Evolutionary conservation across 2,113 vertebrate species (phyloP), one percentile per base, ranked within the genome.

Genomic region (Pygoscelis antarcticus): DNA sequence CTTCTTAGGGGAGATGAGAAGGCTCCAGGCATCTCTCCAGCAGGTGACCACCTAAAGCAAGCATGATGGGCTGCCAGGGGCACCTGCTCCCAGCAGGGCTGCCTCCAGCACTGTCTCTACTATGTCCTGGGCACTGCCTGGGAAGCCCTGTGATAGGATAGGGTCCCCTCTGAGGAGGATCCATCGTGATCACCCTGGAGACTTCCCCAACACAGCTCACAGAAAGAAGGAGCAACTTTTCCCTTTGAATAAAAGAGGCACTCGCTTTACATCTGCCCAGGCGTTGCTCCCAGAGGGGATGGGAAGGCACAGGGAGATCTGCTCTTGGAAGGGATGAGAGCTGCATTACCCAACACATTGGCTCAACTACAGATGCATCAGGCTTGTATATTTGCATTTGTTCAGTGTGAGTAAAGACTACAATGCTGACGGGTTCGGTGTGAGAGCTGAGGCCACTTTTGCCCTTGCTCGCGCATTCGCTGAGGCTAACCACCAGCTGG

Each of bases 151-250:
- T 1, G 8, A 0, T 13, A n/a, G 25, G 27, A 57, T 8, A 74
- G 20, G 12, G 1, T 75, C 22, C 16, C 9, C 16, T 64, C 40
- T 77, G 52, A 49, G 46, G 18, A 81, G 10, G 36, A 34, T 54
- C 19, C 11, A 17, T n/a, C 1, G 0, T 29, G 17, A n/a, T 26
- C 0, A 0, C 46, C 10, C 61, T 30, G 32, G 52, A 76, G 44
- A 60, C 21, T 88, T 46, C 17, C 47, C 16, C 44, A 70, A 36
- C 18, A 29, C 1, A 3, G 13, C 23, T 83, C 32, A 36, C 9
- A 52, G 57, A 34, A 57, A 68, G 49, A 66, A 84, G 19, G 3
- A 65, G 1, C 13, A 68, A n/a, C 4, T 51, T 93, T 51, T 46
- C 8, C 62, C 20, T 72, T 78, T 29, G 32, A 26, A 16, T 69